Conservation (phyloP, 2,797 vertebrate genomes). For the Macroramphosus scolopax region DNA sequence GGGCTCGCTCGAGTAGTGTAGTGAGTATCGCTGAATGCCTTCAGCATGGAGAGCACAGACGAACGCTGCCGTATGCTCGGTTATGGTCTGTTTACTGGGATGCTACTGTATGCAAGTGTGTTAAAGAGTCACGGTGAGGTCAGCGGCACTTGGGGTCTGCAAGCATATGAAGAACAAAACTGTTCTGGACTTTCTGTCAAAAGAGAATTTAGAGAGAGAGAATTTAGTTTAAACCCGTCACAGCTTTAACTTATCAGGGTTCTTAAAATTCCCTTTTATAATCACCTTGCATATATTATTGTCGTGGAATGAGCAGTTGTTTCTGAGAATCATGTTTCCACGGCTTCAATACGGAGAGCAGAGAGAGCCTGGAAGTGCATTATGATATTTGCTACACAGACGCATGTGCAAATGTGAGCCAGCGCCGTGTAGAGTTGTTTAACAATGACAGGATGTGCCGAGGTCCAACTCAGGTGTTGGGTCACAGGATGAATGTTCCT, state of each 20-base stretch:
- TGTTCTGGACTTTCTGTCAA: neutral
- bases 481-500: constrained; percentile 68
- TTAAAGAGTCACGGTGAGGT: constrained; percentile 39
- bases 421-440: constrained; percentile 59
- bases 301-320: too few relatives aligned
- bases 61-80: constrained; percentile 33
- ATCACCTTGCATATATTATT: neutral
- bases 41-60: constrained; percentile 21
- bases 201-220: neutral
- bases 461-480: constrained; percentile 59
- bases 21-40: constrained; percentile 24
- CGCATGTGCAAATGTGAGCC: constrained; percentile 44
- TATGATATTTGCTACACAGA: constrained; percentile 27
- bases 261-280: constrained; percentile 1
- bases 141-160: constrained; percentile 6
- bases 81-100: constrained; percentile 40
- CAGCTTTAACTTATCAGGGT: neutral
- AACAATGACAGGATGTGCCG: constrained; percentile 55
- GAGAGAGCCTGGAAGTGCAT: constrained; percentile 24
- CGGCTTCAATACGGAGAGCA: too few relatives aligned
- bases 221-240: neutral
- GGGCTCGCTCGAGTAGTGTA: constrained; percentile 27
- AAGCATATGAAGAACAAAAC: constrained; percentile 4
- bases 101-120: constrained; percentile 29
- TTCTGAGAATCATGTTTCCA: too few relatives aligned